These are phyloP conservation scores for Stomatorhinus ivindoensis DNA, from an alignment of 2,113 vertebrate species.

Conservation along the genomic window DNA sequence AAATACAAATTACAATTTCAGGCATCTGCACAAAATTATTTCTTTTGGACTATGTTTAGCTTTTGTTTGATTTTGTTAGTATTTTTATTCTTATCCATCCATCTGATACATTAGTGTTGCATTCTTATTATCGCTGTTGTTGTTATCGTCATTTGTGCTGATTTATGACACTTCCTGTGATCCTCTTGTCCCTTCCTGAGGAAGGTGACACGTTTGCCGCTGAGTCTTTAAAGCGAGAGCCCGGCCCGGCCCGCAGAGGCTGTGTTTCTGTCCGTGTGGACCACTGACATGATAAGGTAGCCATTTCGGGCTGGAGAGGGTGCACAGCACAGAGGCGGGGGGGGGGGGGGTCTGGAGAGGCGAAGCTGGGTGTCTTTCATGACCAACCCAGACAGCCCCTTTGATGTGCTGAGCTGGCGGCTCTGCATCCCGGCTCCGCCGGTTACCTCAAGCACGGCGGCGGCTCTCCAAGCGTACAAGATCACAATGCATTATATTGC, in stretches of 20 bases:
- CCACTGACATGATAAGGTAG: conserved; percentile 38
- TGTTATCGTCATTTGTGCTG: background rate
- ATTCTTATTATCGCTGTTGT: background rate
- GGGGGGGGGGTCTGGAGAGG: conserved; percentile 10
- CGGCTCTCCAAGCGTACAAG: conserved; percentile 32
- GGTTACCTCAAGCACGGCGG: conserved; percentile 40
- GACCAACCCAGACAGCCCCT: conserved; percentile 7
- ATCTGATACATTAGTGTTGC: background rate
- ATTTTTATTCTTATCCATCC: background rate
- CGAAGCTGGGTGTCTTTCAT: conserved; percentile 39
- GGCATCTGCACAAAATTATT: background rate
- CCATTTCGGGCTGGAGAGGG: conserved; percentile 23
- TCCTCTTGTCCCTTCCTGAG: background rate
- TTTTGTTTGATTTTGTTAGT: background rate
- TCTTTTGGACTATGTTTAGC: background rate
- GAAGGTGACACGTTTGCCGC: background rate
- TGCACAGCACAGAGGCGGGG: conserved; percentile 8
- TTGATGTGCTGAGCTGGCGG: background rate
- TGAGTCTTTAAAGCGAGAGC: conserved; percentile 40
- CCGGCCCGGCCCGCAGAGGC: conserved; percentile 16
- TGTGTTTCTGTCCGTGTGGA: conserved; percentile 23
- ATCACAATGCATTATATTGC: conserved; percentile 48
- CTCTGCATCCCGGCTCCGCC: background rate
- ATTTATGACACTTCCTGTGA: background rate
- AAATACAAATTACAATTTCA: background rate